These are phyloP conservation scores for Panopea generosa DNA, from an alignment of 2,888 invertebrate genomes.

Conservation along the genomic window DNA sequence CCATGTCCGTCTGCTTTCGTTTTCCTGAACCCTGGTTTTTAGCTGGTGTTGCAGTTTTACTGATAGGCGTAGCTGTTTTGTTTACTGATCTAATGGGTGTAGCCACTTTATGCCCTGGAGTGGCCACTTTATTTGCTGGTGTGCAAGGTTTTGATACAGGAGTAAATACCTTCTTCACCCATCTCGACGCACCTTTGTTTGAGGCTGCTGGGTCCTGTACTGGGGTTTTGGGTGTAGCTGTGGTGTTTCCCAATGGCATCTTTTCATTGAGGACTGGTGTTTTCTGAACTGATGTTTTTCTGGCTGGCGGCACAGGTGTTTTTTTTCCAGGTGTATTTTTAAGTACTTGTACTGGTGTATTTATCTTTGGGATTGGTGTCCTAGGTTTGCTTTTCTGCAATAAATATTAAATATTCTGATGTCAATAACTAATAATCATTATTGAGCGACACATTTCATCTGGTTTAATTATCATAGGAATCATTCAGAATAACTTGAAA, in stretches of 20 bases:
- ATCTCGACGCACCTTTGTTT: conserved; percentile 23
- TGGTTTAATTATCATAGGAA: too few relatives aligned
- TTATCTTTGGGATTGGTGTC: too few relatives aligned
- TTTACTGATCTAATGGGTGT: neutral
- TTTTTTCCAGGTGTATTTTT: conserved; percentile 12
- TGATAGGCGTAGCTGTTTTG: neutral
- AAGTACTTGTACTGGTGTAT: too few relatives aligned
- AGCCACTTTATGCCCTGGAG: conserved; percentile 2
- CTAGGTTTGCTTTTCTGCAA: too few relatives aligned
- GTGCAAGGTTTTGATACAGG: conserved; percentile 3
- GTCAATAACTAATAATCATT: too few relatives aligned
- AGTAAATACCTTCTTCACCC: conserved; percentile 40
- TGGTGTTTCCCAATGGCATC: neutral
- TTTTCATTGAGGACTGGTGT: conserved; percentile 4
- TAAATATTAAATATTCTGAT: too few relatives aligned
- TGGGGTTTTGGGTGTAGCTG: neutral
- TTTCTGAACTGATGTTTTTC: conserved; percentile 4
- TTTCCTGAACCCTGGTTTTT: conserved; percentile 27
- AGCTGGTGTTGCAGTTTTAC: conserved; percentile 5
- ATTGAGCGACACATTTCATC: too few relatives aligned
- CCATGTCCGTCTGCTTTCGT: conserved; percentile 34
- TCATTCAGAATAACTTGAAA: too few relatives aligned
- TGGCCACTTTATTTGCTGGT: neutral
- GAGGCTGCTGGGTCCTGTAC: neutral
- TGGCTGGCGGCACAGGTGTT: conserved; percentile 9